Evolutionary conservation across 2,888 invertebrate genomes (phyloP).

Genomic region (Cataglyphis altisquamis): DNA sequence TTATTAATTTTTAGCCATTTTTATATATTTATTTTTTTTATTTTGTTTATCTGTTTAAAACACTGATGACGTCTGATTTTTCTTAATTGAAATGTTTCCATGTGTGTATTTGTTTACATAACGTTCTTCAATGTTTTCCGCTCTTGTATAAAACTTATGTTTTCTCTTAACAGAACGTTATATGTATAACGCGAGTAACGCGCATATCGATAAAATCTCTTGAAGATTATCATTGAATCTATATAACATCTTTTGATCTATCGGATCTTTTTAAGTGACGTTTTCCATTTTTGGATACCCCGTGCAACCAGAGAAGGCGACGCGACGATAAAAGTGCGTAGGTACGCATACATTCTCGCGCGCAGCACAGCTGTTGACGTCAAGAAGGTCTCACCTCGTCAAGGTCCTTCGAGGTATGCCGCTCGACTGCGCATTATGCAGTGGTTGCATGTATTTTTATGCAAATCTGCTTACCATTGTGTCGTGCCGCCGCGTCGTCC

Average conservation of each 20-base stretch:
- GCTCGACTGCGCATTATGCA: conserved; percentile 68
- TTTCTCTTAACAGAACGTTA: background rate
- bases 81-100: background rate
- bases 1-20: background rate
- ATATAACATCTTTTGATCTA: background rate
- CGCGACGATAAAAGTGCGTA: conserved; percentile 58
- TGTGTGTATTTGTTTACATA: background rate
- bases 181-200: background rate
- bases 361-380: conserved; percentile 68
- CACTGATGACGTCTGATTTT: background rate
- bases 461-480: conserved; percentile 79
- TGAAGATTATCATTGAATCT: background rate
- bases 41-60: background rate
- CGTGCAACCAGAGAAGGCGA: conserved; percentile 32
- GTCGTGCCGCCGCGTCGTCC: conserved; percentile 64
- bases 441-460: conserved; percentile 80
- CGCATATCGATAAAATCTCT: background rate
- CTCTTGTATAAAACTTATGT: background rate
- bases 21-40: background rate
- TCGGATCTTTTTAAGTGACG: background rate
- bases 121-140: background rate
- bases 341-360: conserved; percentile 58
- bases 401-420: conserved; percentile 71
- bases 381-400: conserved; percentile 76
- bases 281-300: conserved; percentile 32